Conservation (phyloP, 2,888 invertebrate genomes). For the Nomada fucata region DNA sequence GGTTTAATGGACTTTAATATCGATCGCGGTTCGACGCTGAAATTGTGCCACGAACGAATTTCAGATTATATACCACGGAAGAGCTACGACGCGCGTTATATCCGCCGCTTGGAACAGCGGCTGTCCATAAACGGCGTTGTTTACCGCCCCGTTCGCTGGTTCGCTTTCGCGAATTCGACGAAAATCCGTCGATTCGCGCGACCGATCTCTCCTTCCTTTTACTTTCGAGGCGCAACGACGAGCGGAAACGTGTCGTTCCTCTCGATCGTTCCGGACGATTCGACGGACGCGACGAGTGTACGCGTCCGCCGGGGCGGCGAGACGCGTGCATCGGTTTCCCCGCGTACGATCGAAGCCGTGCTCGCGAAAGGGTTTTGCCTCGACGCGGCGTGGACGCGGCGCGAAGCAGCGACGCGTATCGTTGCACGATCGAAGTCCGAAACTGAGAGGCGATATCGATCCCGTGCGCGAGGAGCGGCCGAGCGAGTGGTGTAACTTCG, state of each 20-base stretch:
- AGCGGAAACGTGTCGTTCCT: not conserved
- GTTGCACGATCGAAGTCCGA: conserved; percentile 39
- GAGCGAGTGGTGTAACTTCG: not conserved
- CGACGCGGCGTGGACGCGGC: not conserved
- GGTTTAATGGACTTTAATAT: conserved; percentile 74
- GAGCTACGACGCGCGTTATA: conserved; percentile 65
- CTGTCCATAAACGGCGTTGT: conserved; percentile 65
- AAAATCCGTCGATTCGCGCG: no score
- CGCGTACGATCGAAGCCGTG: conserved; percentile 41
- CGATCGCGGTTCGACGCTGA: conserved; percentile 70
- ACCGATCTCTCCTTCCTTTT: not conserved
- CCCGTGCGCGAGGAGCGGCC: not conserved
- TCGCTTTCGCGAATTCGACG: no score
- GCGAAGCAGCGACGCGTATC: conserved; percentile 20
- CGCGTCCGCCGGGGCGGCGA: conserved; percentile 51
- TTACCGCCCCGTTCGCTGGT: conserved; percentile 45
- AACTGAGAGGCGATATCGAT: conserved; percentile 26
- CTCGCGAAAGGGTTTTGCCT: conserved; percentile 56
- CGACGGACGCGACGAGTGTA: conserved; percentile 41
- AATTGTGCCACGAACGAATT: conserved; percentile 73
- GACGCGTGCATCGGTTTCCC: conserved; percentile 61
- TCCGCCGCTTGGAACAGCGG: conserved; percentile 59
- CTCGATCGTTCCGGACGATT: not conserved
- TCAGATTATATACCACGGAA: conserved; percentile 62
- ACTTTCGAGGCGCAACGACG: not conserved